Percentiles rank a stretch among this genome's conserved stretches.
phyloP scores from a whole-genome alignment of 2,888 invertebrate species.

The Aphrophora alni region DNA sequence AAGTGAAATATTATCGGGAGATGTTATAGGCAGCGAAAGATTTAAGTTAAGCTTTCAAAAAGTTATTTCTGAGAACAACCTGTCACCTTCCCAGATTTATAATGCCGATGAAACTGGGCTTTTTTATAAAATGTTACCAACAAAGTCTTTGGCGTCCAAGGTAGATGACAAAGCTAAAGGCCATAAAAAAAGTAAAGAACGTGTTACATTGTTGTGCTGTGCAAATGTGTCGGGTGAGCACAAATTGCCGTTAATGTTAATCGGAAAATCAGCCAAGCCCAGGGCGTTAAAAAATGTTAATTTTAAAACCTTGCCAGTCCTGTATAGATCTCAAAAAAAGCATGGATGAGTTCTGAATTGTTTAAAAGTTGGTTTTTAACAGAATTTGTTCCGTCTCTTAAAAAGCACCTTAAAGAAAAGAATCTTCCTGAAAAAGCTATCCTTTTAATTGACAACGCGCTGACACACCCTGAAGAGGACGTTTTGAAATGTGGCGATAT shows the following conservation, averaged over 20 bases:
- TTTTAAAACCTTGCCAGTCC: background rate
- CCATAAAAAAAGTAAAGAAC: background rate
- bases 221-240: background rate
- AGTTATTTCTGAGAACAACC: no score
- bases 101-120: background rate
- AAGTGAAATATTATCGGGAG: no score
- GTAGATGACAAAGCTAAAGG: background rate
- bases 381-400: no score
- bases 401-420: no score
- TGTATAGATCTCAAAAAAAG: background rate
- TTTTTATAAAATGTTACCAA: background rate
- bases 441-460: no score
- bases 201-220: background rate
- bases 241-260: background rate
- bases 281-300: background rate
- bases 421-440: no score
- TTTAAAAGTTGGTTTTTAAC: background rate
- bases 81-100: background rate
- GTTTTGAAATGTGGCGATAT: no score
- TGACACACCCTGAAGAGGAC: no score
- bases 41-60: no score
- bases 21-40: no score
- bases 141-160: background rate
- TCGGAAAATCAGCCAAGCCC: background rate
- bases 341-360: background rate